A percentile compares a stretch with the other conserved stretches of the same genome.
Conservation (phyloP, 2,797 vertebrate genomes). For the Menidia menidia region DNA sequence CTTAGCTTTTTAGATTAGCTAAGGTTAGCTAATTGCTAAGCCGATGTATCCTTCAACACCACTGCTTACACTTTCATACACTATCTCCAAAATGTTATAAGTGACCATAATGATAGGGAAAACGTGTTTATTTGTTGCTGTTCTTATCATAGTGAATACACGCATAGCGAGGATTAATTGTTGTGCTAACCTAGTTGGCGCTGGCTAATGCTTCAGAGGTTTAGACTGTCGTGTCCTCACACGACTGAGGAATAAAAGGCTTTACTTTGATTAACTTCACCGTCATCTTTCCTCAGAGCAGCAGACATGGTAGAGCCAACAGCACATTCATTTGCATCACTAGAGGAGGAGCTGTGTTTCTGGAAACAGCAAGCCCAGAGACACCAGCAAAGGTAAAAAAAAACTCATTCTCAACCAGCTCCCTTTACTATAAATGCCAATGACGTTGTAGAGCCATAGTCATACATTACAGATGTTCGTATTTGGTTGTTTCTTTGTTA, state of each 20-base stretch:
- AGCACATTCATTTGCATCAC: slow-evolving; percentile 82
- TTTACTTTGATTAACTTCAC: neutral
- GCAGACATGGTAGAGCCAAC: slow-evolving; percentile 78
- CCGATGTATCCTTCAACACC: neutral
- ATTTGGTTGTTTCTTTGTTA: neutral
- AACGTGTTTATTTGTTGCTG: neutral
- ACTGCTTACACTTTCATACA: neutral
- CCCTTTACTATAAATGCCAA: neutral
- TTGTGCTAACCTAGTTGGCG: slow-evolving; percentile 37
- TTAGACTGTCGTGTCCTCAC: neutral
- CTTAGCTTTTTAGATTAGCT: slow-evolving; percentile 52
- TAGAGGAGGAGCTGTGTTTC: slow-evolving; percentile 89
- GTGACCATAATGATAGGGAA: too few relatives aligned
- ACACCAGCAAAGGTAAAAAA: slow-evolving; percentile 88
- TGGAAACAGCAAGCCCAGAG: slow-evolving; percentile 91
- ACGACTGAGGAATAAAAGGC: neutral
- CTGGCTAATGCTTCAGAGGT: slow-evolving; percentile 3
- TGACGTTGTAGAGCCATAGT: neutral
- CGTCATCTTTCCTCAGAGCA: neutral
- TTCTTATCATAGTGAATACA: neutral
- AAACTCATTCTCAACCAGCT: neutral
- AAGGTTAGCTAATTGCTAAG: slow-evolving; percentile 38
- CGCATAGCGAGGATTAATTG: neutral
- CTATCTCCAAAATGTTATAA: fast-evolving
- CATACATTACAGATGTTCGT: neutral